A percentile compares a stretch with the other conserved stretches of the same genome.
phyloP scores from a whole-genome alignment of 2,797 vertebrate genomes.

The Alca torda region DNA sequence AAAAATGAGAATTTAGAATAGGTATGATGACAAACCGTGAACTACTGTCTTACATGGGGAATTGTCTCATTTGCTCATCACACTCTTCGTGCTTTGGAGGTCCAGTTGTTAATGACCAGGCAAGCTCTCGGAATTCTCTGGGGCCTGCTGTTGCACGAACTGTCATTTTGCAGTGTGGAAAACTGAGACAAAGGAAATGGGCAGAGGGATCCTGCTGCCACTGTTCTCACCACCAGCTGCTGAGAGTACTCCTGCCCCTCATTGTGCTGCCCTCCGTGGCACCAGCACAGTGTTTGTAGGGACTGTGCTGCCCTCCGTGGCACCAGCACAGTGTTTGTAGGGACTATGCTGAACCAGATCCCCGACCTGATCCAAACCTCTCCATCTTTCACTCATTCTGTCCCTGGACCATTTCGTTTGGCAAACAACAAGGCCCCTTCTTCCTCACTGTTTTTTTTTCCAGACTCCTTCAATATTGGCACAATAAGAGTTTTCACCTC shows the following conservation, averaged over 20 bases:
- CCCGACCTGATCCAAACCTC: not conserved
- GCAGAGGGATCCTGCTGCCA: fast-evolving
- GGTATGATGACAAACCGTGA: not conserved
- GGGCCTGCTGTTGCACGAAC: not conserved
- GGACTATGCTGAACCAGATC: not conserved
- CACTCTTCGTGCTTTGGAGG: not conserved
- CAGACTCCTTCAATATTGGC: not conserved
- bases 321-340: not conserved
- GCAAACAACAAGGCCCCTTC: not conserved
- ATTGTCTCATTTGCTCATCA: not conserved
- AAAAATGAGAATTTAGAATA: not conserved
- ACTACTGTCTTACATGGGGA: not conserved
- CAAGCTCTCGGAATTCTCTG: not conserved
- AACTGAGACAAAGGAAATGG: not conserved
- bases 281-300: not conserved
- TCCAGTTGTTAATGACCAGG: not conserved
- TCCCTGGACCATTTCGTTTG: not conserved
- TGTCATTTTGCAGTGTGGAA: not conserved
- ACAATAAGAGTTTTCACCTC: not conserved
- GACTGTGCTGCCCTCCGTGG: not conserved
- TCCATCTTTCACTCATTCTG: not conserved
- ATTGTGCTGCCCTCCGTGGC: not conserved
- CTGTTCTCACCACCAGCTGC: not conserved
- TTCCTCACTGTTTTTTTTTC: not conserved
- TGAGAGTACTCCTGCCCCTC: not conserved